These are phyloP conservation scores for Spongilla lacustris DNA, from an alignment of 37 sponge, comb jelly and placozoan genomes.

Conservation along the genomic window DNA sequence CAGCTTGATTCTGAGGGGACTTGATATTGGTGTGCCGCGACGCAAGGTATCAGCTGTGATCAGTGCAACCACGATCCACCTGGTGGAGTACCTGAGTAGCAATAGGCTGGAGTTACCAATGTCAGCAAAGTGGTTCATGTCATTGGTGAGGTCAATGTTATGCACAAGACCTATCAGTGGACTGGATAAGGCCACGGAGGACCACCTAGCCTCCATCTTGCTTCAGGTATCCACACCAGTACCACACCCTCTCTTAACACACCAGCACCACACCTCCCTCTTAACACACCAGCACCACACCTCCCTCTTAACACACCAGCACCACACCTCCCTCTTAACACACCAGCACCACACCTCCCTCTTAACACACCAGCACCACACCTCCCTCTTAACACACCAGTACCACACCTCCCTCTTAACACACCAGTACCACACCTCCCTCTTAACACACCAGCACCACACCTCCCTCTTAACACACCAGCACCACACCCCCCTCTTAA, in stretches of 20 bases:
- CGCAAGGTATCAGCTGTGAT: constrained; percentile 41
- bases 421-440: neutral
- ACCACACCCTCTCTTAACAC: neutral
- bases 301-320: neutral
- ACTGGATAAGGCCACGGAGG: constrained; percentile 2
- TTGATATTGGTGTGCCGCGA: constrained; percentile 16
- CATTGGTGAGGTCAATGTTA: constrained; percentile 19
- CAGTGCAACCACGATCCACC: constrained; percentile 1
- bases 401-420: neutral
- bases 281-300: neutral
- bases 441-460: neutral
- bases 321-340: neutral
- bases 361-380: neutral
- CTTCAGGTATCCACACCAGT: constrained; percentile 34
- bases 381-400: neutral
- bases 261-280: neutral
- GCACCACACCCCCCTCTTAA: neutral
- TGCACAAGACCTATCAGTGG: constrained; percentile 3
- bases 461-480: neutral
- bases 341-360: neutral
- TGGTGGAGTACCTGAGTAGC: constrained; percentile 16
- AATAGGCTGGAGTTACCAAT: constrained; percentile 28
- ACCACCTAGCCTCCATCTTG: constrained; percentile 48
- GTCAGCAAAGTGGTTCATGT: constrained; percentile 9
- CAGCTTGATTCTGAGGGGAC: constrained; percentile 46